Conservation (phyloP, 2,888 invertebrate genomes). For the Imbricaverruca yamaguchii region DNA sequence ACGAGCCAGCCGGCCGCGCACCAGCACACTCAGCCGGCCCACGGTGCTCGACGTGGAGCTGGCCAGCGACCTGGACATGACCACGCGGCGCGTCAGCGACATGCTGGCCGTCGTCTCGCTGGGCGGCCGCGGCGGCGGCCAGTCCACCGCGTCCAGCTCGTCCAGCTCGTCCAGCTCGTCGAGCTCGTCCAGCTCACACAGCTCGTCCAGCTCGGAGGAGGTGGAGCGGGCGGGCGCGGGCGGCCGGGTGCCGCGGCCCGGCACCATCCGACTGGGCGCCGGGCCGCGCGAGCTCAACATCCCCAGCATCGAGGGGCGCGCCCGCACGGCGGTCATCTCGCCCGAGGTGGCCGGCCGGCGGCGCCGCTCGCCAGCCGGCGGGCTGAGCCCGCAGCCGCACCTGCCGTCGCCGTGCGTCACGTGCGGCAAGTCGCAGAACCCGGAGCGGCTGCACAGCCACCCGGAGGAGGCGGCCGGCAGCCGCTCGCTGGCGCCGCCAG, state of each 20-base stretch:
- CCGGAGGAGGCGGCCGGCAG: slow-evolving; percentile 39
- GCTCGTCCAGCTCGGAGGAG: neutral
- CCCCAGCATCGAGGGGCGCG: neutral
- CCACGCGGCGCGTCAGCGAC: neutral
- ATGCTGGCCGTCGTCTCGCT: neutral
- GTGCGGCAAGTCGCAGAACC: slow-evolving; percentile 58
- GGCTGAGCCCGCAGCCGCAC: neutral
- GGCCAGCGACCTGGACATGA: neutral
- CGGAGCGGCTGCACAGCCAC: slow-evolving; percentile 58
- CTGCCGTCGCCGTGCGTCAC: neutral
- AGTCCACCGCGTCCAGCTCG: neutral
- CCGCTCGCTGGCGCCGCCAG: neutral
- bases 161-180: neutral
- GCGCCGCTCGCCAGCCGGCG: neutral
- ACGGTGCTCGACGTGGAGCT: neutral
- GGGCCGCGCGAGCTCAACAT: slow-evolving; percentile 10
- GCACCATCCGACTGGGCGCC: neutral
- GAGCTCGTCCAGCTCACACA: neutral
- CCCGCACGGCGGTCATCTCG: neutral
- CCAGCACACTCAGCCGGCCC: neutral
- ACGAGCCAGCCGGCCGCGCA: neutral
- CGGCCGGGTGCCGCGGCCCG: neutral
- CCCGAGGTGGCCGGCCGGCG: neutral
- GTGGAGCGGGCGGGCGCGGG: neutral
- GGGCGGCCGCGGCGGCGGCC: neutral